phyloP scores from a whole-genome alignment of 2,888 invertebrate genomes.

The Escarpia spicata region DNA sequence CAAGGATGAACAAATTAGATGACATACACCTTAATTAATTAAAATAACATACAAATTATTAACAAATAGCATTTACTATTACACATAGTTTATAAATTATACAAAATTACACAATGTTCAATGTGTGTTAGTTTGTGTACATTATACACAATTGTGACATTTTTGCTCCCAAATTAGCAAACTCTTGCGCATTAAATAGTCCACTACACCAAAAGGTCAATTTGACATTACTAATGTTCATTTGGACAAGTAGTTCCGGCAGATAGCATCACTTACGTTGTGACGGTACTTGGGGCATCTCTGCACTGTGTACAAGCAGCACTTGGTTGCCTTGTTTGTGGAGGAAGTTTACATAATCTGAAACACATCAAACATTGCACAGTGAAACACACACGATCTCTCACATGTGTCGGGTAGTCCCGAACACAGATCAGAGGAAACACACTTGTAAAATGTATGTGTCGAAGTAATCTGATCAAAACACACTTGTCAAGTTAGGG shows the following conservation, averaged over 20 bases:
- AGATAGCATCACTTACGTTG: background rate
- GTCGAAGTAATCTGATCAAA: too few relatives aligned
- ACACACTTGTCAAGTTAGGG: too few relatives aligned
- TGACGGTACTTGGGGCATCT: background rate
- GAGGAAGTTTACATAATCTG: background rate
- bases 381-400: background rate
- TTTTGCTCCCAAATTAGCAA: background rate
- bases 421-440: too few relatives aligned
- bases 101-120: background rate
- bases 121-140: background rate
- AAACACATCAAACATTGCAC: background rate
- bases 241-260: background rate
- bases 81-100: background rate
- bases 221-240: background rate
- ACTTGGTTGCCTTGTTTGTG: background rate
- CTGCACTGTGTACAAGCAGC: background rate
- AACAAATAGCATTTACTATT: background rate
- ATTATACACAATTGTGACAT: background rate
- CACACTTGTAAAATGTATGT: too few relatives aligned
- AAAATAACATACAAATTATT: background rate
- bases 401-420: too few relatives aligned
- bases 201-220: background rate
- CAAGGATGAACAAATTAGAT: too few relatives aligned
- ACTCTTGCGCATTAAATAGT: background rate
- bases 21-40: too few relatives aligned